These are phyloP conservation scores for Dendrolimus houi DNA, from an alignment of 2,888 invertebrate species.

Conservation along the genomic window DNA sequence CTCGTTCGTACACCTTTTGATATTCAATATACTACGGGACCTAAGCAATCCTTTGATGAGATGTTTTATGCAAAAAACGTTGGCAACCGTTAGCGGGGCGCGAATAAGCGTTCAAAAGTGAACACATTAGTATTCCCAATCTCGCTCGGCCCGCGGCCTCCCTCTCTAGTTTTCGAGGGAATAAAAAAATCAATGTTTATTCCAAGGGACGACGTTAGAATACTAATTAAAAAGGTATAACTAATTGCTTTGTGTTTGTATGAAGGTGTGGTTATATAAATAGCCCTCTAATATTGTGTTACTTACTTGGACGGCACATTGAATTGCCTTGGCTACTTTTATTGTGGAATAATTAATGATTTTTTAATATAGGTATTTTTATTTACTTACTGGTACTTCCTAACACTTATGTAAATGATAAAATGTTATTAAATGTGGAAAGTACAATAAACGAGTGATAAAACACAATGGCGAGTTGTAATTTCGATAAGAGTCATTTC, in stretches of 20 bases:
- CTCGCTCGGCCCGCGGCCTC: slow-evolving; percentile 47
- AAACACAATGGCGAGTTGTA: too few species aligned
- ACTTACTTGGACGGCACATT: slow-evolving; percentile 30
- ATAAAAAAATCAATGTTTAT: slow-evolving; percentile 76
- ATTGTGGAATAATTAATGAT: slow-evolving; percentile 25
- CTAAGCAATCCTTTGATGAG: slow-evolving; percentile 76
- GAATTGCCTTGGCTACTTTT: slow-evolving; percentile 21
- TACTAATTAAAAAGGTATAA: slow-evolving; percentile 63
- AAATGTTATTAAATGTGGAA: too few species aligned
- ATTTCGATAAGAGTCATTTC: too few species aligned
- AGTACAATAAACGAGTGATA: too few species aligned
- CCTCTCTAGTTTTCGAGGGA: slow-evolving; percentile 63
- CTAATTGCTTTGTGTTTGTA: slow-evolving; percentile 67
- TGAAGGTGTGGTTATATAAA: slow-evolving; percentile 45
- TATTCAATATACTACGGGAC: slow-evolving; percentile 72
- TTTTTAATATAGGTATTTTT: slow-evolving; percentile 15
- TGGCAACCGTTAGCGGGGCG: slow-evolving; percentile 65
- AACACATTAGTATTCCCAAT: slow-evolving; percentile 71
- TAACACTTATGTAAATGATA: too few species aligned
- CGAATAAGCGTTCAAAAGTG: slow-evolving; percentile 73
- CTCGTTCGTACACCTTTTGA: slow-evolving; percentile 68
- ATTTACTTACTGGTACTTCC: too few species aligned
- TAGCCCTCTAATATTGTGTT: slow-evolving; percentile 24
- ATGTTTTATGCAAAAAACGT: slow-evolving; percentile 77
- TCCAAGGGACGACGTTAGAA: slow-evolving; percentile 66